Conservation (phyloP, 2,888 invertebrate genomes). For the Anarsia innoxiella region DNA sequence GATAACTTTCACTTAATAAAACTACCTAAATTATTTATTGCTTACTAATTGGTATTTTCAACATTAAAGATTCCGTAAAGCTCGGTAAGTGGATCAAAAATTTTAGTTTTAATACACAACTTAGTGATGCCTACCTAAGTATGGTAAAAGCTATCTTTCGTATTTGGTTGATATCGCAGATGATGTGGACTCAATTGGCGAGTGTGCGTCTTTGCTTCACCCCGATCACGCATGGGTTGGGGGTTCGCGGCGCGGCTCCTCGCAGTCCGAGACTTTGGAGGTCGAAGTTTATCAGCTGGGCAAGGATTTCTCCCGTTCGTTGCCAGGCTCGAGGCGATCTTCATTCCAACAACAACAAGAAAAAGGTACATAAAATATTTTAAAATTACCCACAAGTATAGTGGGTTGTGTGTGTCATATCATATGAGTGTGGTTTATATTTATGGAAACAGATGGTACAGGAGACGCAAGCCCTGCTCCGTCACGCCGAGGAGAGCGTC, state of each 20-base stretch:
- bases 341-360: constrained; percentile 86
- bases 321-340: constrained; percentile 89
- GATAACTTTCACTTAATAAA: no score
- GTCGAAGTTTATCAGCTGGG: constrained; percentile 89
- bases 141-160: neutral
- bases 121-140: no score
- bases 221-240: constrained; percentile 90
- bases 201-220: constrained; percentile 84
- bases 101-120: no score
- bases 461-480: constrained; percentile 44
- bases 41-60: no score
- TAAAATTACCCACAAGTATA: no score
- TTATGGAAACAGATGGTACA: constrained; percentile 20
- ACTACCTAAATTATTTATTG: no score
- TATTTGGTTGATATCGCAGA: no score
- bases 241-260: constrained; percentile 89
- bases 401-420: no score
- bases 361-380: no score
- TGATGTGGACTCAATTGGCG: constrained; percentile 84
- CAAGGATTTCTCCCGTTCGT: constrained; percentile 89
- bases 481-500: constrained; percentile 75
- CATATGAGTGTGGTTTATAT: no score
- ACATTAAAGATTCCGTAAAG: no score
- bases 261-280: constrained; percentile 90
- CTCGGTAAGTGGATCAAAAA: no score